A percentile compares a stretch with the other conserved stretches of the same genome.
Conservation (phyloP, 2,888 invertebrate genomes). For the Troides helena region DNA sequence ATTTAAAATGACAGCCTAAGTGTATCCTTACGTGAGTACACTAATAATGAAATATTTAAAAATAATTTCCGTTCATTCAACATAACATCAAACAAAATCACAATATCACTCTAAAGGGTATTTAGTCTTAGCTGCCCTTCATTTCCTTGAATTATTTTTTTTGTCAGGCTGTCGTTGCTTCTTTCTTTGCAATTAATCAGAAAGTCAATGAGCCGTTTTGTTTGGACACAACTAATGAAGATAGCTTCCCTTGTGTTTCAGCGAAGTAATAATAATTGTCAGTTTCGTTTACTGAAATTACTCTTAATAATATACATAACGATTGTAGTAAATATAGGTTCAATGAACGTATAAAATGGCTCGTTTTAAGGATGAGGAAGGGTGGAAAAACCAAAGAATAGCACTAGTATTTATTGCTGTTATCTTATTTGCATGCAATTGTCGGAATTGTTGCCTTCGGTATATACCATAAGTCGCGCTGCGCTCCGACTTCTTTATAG, state of each 20-base stretch:
- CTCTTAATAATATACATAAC: background rate
- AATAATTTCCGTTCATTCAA: constrained; percentile 8
- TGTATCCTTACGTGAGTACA: constrained; percentile 47
- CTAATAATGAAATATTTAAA: constrained; percentile 34
- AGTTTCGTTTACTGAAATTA: background rate
- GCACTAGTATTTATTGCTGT: constrained; percentile 68
- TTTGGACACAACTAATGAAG: constrained; percentile 73
- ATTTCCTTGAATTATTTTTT: constrained; percentile 50
- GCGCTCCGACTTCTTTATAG: constrained; percentile 73
- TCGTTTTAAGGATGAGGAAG: constrained; percentile 53
- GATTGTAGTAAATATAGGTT: constrained; percentile 36
- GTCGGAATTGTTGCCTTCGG: constrained; percentile 66
- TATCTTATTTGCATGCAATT: constrained; percentile 80
- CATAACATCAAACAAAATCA: background rate
- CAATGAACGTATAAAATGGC: constrained; percentile 55
- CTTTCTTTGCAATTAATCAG: constrained; percentile 75
- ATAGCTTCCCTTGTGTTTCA: constrained; percentile 68
- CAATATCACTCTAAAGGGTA: constrained; percentile 19
- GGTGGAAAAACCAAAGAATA: constrained; percentile 52
- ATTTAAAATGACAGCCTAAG: constrained; percentile 64
- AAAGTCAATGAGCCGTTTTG: constrained; percentile 77
- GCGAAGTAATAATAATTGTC: constrained; percentile 35
- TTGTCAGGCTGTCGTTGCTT: constrained; percentile 68
- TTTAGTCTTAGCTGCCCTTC: constrained; percentile 20
- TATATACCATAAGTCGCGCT: constrained; percentile 52